These are phyloP conservation scores for Cirrhinus mrigala DNA, from an alignment of 2,797 vertebrate species.

Conservation along the genomic window DNA sequence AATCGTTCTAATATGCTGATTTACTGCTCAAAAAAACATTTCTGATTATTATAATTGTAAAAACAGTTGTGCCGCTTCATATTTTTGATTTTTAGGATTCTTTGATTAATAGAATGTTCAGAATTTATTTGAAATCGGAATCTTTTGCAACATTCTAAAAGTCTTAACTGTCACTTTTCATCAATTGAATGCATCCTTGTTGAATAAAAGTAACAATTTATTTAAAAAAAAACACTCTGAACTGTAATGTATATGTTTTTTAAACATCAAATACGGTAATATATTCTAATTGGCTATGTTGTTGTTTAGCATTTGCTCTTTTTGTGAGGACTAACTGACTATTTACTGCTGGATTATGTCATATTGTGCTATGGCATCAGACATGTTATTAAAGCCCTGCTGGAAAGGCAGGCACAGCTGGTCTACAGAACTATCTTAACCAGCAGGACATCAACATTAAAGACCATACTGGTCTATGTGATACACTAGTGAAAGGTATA, in stretches of 20 bases:
- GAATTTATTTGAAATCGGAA: not conserved
- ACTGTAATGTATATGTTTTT: not conserved
- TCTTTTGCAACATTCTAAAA: not conserved
- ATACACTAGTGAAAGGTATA: not conserved
- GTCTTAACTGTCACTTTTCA: not conserved
- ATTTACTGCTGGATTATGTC: not conserved
- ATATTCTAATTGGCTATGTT: not conserved
- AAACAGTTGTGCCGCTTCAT: not conserved
- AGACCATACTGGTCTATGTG: not conserved
- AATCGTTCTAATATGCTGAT: not conserved
- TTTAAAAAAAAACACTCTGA: not conserved
- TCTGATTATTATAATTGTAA: not conserved
- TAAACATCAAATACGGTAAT: not conserved
- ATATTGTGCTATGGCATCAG: not conserved
- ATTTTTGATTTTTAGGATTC: not conserved
- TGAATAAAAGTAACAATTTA: too few species aligned
- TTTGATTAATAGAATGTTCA: not conserved
- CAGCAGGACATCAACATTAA: slow-evolving; percentile 1
- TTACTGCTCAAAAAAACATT: not conserved
- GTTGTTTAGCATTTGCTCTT: not conserved
- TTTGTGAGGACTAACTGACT: not conserved
- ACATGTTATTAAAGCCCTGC: not conserved
- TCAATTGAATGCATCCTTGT: not conserved
- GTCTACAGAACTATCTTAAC: not conserved
- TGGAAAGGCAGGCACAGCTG: not conserved